These are phyloP conservation scores for Noctua comes DNA, from an alignment of 2,888 invertebrate species.

Conservation along the genomic window DNA sequence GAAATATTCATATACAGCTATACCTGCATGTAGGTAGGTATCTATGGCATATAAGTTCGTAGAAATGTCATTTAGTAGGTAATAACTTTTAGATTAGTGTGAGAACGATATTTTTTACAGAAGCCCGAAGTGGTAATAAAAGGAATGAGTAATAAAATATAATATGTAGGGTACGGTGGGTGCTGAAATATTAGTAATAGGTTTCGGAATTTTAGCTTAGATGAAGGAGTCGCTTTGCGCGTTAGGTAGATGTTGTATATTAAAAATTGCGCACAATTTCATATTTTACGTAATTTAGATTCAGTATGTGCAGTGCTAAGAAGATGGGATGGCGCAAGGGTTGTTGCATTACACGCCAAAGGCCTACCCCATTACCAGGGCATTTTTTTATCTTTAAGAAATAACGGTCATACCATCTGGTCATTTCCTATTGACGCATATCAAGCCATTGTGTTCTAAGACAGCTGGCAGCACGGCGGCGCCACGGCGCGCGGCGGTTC, in stretches of 20 bases:
- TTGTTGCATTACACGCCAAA: no score
- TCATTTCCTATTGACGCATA: no score
- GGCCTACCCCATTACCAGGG: no score
- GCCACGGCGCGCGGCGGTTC: no score
- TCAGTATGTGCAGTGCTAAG: no score
- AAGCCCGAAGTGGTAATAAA: slow-evolving; percentile 37
- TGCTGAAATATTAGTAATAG: slow-evolving; percentile 30
- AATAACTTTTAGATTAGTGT: slow-evolving; percentile 25
- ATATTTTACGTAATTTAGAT: background rate
- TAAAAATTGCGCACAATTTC: background rate
- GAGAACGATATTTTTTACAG: slow-evolving; percentile 45
- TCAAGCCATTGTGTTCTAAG: no score
- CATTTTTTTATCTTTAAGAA: no score
- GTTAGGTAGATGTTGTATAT: background rate
- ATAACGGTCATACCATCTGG: no score
- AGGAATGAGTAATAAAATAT: slow-evolving; percentile 25
- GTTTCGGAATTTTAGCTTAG: slow-evolving; percentile 1
- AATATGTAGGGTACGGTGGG: slow-evolving; percentile 4
- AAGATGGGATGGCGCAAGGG: no score
- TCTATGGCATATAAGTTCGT: background rate
- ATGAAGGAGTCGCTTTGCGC: background rate
- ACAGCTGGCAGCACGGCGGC: no score
- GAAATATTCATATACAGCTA: background rate
- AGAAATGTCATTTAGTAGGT: background rate
- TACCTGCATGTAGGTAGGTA: background rate